phyloP scores from a whole-genome alignment of 1,140 invertebrate species.

The Trissolcus basalis region DNA sequence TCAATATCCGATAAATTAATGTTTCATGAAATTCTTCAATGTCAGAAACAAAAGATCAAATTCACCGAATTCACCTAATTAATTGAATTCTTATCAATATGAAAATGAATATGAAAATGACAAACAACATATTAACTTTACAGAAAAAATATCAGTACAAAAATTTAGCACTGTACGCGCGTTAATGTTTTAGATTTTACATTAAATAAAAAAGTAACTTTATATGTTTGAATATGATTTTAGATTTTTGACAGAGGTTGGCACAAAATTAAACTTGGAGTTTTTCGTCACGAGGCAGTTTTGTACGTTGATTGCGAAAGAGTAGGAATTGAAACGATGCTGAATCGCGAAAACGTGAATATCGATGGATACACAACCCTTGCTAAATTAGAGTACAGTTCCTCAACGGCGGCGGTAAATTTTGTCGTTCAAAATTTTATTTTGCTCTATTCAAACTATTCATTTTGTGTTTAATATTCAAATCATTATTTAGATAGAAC shows the following conservation, averaged over 20 bases:
- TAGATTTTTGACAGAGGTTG: conserved; percentile 84
- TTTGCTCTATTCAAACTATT: no score
- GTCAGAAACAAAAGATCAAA: no score
- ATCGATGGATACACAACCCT: conserved; percentile 82
- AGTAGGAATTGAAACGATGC: conserved; percentile 72
- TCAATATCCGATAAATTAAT: no score
- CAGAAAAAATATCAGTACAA: no score
- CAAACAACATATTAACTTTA: no score
- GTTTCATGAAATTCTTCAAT: no score
- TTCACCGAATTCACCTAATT: no score
- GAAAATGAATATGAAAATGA: no score
- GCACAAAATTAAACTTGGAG: conserved; percentile 88
- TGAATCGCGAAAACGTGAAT: conserved; percentile 79
- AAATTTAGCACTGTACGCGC: no score
- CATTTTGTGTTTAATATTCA: background rate
- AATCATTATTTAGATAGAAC: conserved; percentile 81
- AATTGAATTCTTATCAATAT: no score
- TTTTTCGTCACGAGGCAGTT: conserved; percentile 80
- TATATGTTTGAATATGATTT: conserved; percentile 1
- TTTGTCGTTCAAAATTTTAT: background rate
- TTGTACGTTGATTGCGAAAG: conserved; percentile 84
- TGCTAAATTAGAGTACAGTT: conserved; percentile 78
- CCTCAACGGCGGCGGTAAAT: conserved; percentile 81
- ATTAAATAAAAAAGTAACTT: no score
- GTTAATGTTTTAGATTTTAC: background rate